A percentile compares a stretch with the other conserved stretches of the same genome.
Evolutionary conservation across 2,797 vertebrate species (phyloP).

Genomic region (Ctenopoma multispine): DNA sequence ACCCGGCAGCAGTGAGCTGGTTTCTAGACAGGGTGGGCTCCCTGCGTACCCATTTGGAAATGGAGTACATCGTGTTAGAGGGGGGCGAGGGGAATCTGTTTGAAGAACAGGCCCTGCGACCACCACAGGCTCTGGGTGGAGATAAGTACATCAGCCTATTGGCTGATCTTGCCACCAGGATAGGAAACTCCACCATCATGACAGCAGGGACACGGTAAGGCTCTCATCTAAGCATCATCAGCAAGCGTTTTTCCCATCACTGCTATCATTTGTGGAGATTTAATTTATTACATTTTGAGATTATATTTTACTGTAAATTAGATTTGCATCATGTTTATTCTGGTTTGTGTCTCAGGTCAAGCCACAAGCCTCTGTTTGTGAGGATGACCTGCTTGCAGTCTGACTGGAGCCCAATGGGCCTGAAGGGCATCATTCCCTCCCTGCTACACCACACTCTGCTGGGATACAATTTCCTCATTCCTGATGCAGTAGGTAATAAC

Average conservation of each 20-base stretch:
- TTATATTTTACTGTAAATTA: not conserved
- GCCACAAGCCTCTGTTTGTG: constrained; percentile 88
- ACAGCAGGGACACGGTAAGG: constrained; percentile 87
- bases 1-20: constrained; percentile 86
- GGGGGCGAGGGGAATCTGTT: constrained; percentile 87
- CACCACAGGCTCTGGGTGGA: constrained; percentile 75
- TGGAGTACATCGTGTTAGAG: constrained; percentile 86
- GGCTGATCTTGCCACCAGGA: constrained; percentile 80
- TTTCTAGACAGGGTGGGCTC: constrained; percentile 85
- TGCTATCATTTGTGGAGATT: not conserved
- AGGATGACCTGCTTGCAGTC: constrained; percentile 87
- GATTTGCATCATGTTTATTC: not conserved
- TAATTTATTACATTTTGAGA: not conserved
- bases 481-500: constrained; percentile 92
- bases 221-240: not conserved
- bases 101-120: constrained; percentile 81
- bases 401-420: constrained; percentile 89
- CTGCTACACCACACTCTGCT: constrained; percentile 92
- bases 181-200: constrained; percentile 86
- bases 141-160: constrained; percentile 85
- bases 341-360: constrained; percentile 79
- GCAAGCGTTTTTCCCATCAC: not conserved
- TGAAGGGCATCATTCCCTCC: constrained; percentile 91
- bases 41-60: constrained; percentile 83
- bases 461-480: constrained; percentile 96